These are phyloP conservation scores for Stegodyphus dumicola DNA, from an alignment of 1,140 invertebrate genomes.

Conservation along the genomic window DNA sequence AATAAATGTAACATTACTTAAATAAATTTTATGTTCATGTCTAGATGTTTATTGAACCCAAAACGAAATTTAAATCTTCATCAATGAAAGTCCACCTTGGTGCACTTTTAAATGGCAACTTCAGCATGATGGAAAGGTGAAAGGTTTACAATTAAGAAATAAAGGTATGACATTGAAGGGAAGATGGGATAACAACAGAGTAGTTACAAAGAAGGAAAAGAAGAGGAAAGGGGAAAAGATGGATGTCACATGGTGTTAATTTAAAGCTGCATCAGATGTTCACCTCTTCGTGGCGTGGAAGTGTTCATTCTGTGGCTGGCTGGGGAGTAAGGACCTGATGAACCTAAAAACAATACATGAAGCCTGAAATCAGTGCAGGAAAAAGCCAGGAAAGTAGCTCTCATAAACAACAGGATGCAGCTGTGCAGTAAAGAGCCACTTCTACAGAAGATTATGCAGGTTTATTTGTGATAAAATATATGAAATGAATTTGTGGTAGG, in stretches of 20 bases:
- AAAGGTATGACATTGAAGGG: constrained; percentile 4
- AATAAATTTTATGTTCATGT: too few relatives aligned
- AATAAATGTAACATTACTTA: too few relatives aligned
- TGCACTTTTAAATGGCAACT: constrained; percentile 10
- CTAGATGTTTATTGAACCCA: too few relatives aligned
- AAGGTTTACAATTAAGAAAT: constrained; percentile 8
- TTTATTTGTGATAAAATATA: too few relatives aligned
- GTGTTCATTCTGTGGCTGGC: constrained; percentile 69
- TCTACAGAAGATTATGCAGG: constrained; percentile 34
- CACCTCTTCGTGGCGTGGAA: constrained; percentile 67
- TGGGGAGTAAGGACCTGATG: constrained; percentile 71
- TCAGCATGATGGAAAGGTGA: constrained; percentile 3
- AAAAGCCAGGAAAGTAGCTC: constrained; percentile 57
- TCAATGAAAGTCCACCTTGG: too few relatives aligned
- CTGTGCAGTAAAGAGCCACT: constrained; percentile 51
- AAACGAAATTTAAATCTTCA: too few relatives aligned
- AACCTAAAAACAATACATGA: constrained; percentile 68
- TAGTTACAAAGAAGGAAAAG: constrained; percentile 17
- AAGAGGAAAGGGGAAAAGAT: constrained; percentile 4
- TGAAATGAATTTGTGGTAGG: too few relatives aligned
- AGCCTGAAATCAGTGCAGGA: constrained; percentile 59
- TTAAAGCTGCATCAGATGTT: constrained; percentile 40
- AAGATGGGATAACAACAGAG: not conserved
- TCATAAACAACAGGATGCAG: constrained; percentile 46
- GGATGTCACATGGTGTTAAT: constrained; percentile 5